phyloP scores from a whole-genome alignment of 1,140 invertebrate species.

The Cherax quadricarinatus region DNA sequence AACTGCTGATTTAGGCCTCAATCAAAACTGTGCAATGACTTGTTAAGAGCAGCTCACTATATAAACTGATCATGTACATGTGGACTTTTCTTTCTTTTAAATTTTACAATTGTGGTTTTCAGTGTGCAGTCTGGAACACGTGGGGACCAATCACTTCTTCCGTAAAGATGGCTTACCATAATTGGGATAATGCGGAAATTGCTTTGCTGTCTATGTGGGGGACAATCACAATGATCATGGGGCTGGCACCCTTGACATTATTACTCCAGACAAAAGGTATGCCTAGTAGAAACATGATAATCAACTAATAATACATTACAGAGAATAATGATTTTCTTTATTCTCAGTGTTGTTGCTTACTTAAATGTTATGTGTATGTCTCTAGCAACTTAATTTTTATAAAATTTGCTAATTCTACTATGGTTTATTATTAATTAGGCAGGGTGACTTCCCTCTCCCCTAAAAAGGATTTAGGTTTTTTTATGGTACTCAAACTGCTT shows the following conservation, averaged over 20 bases:
- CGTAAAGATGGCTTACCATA: slow-evolving; percentile 77
- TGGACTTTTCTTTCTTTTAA: background rate
- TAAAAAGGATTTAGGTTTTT: no score
- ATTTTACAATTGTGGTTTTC: slow-evolving; percentile 2
- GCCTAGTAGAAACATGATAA: background rate
- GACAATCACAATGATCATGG: slow-evolving; percentile 78
- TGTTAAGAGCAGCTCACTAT: no score
- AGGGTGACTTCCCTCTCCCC: no score
- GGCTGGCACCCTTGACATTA: slow-evolving; percentile 75
- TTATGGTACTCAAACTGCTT: no score
- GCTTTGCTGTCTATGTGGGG: slow-evolving; percentile 80
- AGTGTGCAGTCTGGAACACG: slow-evolving; percentile 78
- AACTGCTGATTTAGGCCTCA: no score
- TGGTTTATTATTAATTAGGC: no score
- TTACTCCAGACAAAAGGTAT: slow-evolving; percentile 62
- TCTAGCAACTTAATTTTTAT: no score
- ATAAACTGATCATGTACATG: background rate
- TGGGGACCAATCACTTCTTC: slow-evolving; percentile 79
- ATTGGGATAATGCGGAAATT: slow-evolving; percentile 77
- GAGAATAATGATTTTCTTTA: background rate
- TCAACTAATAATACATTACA: background rate
- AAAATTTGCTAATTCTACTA: no score
- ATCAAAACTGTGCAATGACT: no score
- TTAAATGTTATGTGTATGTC: background rate
- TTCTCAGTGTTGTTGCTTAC: background rate